Conservation (phyloP, 2,113 vertebrate species). For the Caranx ignobilis region DNA sequence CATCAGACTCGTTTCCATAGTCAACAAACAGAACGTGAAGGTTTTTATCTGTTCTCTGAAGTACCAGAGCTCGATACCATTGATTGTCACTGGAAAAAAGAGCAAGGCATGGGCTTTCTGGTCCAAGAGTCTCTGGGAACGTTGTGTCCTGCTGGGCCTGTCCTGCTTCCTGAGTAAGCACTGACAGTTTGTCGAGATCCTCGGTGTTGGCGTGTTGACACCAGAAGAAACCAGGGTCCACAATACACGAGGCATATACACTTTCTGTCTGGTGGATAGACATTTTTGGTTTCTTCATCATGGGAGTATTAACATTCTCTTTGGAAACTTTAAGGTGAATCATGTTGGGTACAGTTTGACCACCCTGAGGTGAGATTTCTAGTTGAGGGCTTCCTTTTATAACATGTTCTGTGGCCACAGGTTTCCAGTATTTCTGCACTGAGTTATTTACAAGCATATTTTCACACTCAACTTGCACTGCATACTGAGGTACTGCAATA, state of each 20-base stretch:
- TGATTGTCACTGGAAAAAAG: conserved; percentile 82
- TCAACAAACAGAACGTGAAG: conserved; percentile 85
- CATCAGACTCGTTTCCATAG: conserved; percentile 85
- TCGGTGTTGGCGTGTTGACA: conserved; percentile 82
- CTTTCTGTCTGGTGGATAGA: conserved; percentile 74
- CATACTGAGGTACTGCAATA: conserved; percentile 76
- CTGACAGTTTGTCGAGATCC: conserved; percentile 77
- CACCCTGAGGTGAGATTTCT: no score
- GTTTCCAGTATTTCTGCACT: conserved; percentile 85
- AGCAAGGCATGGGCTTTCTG: conserved; percentile 86
- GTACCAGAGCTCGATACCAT: conserved; percentile 87
- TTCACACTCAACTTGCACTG: conserved; percentile 83
- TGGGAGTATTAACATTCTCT: no score
- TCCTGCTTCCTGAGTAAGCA: conserved; percentile 78
- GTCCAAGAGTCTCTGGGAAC: conserved; percentile 51
- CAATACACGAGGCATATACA: conserved; percentile 81
- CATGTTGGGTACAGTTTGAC: no score
- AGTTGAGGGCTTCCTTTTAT: no score
- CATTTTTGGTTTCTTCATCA: conserved; percentile 61
- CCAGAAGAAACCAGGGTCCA: conserved; percentile 89
- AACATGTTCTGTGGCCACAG: background rate
- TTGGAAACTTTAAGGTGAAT: no score
- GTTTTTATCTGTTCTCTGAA: conserved; percentile 26
- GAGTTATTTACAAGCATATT: conserved; percentile 77
- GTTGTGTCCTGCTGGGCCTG: conserved; percentile 31